Conservation (phyloP, 1,140 invertebrate genomes). For the Trichonephila clavipes region DNA sequence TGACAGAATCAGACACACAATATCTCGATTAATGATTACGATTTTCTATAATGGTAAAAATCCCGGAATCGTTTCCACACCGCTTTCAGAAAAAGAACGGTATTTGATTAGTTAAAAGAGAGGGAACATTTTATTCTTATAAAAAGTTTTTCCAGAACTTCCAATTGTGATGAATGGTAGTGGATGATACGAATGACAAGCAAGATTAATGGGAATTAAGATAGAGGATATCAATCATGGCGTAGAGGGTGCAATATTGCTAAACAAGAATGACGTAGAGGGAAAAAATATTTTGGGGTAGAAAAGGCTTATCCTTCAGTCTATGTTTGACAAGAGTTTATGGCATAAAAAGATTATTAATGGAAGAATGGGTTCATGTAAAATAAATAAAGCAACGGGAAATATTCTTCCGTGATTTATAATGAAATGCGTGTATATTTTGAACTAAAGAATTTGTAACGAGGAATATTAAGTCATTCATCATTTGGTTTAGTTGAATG, state of each 20-base stretch:
- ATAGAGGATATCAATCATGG: constrained; percentile 39
- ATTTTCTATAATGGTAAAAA: background rate
- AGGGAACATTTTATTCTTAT: constrained; percentile 47
- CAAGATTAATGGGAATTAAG: constrained; percentile 71
- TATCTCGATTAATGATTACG: constrained; percentile 30
- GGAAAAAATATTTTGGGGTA: constrained; percentile 6
- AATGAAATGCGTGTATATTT: background rate
- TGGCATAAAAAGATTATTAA: constrained; percentile 14
- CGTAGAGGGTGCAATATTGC: constrained; percentile 28
- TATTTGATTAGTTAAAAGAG: constrained; percentile 40
- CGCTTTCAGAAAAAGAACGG: background rate
- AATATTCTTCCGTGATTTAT: background rate
- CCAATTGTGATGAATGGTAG: constrained; percentile 54
- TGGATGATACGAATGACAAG: constrained; percentile 48
- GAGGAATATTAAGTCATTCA: too few species aligned
- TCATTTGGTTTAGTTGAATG: too few species aligned
- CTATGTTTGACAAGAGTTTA: background rate
- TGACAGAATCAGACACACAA: constrained; percentile 21
- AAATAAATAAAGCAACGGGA: background rate
- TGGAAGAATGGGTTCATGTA: background rate
- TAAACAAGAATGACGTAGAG: background rate
- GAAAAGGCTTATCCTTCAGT: background rate
- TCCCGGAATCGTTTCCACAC: background rate
- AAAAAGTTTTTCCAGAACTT: background rate
- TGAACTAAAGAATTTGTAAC: too few species aligned